Evolutionary conservation across 1,140 invertebrate species (phyloP).

Genomic region (Ceratoteleas bidentatus): DNA sequence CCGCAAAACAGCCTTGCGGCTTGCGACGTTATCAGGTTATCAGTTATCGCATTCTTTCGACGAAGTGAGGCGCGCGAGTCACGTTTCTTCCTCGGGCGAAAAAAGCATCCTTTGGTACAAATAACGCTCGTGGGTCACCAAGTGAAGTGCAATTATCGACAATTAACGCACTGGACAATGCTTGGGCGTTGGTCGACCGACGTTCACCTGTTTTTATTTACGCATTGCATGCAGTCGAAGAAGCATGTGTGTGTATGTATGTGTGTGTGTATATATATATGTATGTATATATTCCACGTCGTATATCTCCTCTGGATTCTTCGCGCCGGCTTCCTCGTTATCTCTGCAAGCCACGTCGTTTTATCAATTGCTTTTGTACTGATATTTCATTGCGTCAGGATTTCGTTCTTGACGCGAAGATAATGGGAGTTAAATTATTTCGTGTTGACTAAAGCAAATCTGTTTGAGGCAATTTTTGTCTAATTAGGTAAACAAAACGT

Average conservation of each 20-base stretch:
- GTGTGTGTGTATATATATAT: too few species aligned
- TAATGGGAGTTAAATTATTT: slow-evolving; percentile 20
- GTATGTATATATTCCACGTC: too few species aligned
- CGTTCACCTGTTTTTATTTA: slow-evolving; percentile 77
- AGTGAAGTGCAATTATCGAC: slow-evolving; percentile 40
- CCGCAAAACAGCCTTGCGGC: slow-evolving; percentile 46
- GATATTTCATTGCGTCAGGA: slow-evolving; percentile 37
- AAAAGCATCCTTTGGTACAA: slow-evolving; percentile 24
- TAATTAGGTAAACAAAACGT: too few species aligned
- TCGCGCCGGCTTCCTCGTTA: slow-evolving; percentile 76
- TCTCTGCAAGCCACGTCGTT: slow-evolving; percentile 77
- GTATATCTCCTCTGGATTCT: slow-evolving; percentile 68
- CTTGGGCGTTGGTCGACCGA: slow-evolving; percentile 77
- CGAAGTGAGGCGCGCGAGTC: slow-evolving; percentile 4
- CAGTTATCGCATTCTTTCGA: slow-evolving; percentile 34
- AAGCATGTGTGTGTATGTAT: too few species aligned
- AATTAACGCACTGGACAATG: slow-evolving; percentile 63
- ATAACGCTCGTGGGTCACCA: slow-evolving; percentile 22
- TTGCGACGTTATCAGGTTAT: slow-evolving; percentile 36
- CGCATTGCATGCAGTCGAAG: slow-evolving; percentile 72
- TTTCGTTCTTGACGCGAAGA: slow-evolving; percentile 30
- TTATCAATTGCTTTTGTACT: slow-evolving; percentile 80
- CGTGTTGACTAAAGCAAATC: not conserved
- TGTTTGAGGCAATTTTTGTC: too few species aligned
- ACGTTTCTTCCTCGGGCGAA: slow-evolving; percentile 3